These are phyloP conservation scores for Paradisaea rubra DNA, from an alignment of 2,113 vertebrate genomes.

Conservation along the genomic window DNA sequence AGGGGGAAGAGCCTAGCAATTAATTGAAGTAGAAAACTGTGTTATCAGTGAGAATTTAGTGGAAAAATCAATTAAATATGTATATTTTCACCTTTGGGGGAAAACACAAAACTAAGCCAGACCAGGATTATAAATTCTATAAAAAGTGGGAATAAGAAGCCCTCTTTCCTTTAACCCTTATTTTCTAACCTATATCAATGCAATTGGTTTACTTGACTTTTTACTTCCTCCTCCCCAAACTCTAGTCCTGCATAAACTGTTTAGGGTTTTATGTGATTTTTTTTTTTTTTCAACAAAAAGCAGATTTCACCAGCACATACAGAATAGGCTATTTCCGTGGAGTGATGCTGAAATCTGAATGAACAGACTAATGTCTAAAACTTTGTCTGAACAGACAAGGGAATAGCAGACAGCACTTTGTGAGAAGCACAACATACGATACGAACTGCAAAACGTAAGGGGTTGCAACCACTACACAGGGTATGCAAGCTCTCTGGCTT, in stretches of 20 bases:
- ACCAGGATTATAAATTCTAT: not conserved
- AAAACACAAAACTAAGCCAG: not conserved
- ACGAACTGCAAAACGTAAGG: not conserved
- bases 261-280: rapidly evolving
- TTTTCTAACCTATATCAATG: not conserved
- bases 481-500: not conserved
- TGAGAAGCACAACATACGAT: rapidly evolving
- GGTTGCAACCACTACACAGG: not conserved
- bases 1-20: not conserved
- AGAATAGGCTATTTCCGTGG: not conserved
- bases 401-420: not conserved
- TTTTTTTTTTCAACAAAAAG: not conserved
- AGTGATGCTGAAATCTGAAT: not conserved
- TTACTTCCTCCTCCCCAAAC: not conserved
- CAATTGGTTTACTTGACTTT: not conserved
- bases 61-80: not conserved
- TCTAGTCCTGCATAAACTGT: not conserved
- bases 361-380: not conserved
- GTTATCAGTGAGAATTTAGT: not conserved
- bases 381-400: not conserved
- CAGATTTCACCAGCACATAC: not conserved
- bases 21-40: not conserved
- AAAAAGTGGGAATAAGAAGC: not conserved
- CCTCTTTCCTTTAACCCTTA: not conserved
- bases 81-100: not conserved